These are phyloP conservation scores for Acestrorhynchus altus DNA, from an alignment of 2,797 vertebrate genomes.

Conservation along the genomic window DNA sequence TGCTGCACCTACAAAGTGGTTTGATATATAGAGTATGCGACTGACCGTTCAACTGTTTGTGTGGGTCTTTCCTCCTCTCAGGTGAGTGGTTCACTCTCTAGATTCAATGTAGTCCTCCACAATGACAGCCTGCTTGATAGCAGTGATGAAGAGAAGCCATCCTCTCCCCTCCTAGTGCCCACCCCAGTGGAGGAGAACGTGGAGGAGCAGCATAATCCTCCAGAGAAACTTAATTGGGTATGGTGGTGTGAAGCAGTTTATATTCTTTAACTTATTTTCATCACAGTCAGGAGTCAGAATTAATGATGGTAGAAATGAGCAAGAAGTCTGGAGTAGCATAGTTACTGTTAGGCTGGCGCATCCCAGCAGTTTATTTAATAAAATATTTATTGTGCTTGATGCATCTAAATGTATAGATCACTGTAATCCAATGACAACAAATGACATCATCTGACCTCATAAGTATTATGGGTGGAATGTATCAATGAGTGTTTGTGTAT, in stretches of 20 bases:
- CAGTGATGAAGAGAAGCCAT: slow-evolving; percentile 64
- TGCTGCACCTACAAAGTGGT: neutral
- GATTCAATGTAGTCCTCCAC: slow-evolving; percentile 65
- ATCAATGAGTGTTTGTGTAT: too few relatives aligned
- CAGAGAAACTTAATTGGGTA: slow-evolving; percentile 77
- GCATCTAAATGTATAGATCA: too few relatives aligned
- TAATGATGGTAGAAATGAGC: too few relatives aligned
- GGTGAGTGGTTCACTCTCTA: slow-evolving; percentile 38
- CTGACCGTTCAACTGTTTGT: neutral
- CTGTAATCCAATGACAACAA: too few relatives aligned
- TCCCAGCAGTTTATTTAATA: too few relatives aligned
- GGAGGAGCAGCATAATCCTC: slow-evolving; percentile 41
- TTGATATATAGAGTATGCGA: neutral
- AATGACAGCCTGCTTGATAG: slow-evolving; percentile 58
- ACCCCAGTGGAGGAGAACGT: slow-evolving; percentile 56
- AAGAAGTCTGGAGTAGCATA: too few relatives aligned
- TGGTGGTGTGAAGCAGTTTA: slow-evolving; percentile 31
- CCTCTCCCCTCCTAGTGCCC: slow-evolving; percentile 67
- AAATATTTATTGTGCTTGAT: too few relatives aligned
- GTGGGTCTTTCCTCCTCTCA: neutral
- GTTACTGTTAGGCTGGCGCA: too few relatives aligned
- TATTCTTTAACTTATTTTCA: neutral
- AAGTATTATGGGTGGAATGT: too few relatives aligned
- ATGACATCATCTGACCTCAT: too few relatives aligned
- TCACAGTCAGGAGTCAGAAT: too few relatives aligned